Evolutionary conservation across 2,888 invertebrate species (phyloP).

Genomic region (Amiota mariae): DNA sequence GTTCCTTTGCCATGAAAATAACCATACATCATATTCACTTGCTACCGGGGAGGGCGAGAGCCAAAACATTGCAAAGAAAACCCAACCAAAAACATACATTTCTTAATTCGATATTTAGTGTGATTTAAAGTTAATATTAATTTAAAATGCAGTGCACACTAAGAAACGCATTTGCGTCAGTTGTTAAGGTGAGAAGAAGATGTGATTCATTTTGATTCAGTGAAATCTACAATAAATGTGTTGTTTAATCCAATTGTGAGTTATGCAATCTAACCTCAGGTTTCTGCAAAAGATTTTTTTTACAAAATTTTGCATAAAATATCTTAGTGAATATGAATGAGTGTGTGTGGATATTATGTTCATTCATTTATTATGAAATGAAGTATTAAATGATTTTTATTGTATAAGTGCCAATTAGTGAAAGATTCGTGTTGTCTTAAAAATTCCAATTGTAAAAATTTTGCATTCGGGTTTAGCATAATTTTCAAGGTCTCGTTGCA

Average conservation of each 20-base stretch:
- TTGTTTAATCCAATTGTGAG: constrained; percentile 33
- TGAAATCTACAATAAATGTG: too few species aligned
- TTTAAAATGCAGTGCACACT: constrained; percentile 64
- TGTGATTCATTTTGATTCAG: not conserved
- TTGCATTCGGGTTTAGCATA: not conserved
- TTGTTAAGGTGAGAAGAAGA: constrained; percentile 58
- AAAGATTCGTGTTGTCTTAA: too few species aligned
- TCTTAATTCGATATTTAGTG: not conserved
- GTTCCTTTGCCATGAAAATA: too few species aligned
- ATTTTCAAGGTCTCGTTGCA: not conserved
- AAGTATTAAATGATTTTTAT: too few species aligned
- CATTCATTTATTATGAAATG: too few species aligned
- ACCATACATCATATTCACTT: constrained; percentile 18
- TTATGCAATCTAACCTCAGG: constrained; percentile 67
- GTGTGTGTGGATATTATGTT: too few species aligned
- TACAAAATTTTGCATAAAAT: not conserved
- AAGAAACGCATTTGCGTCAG: constrained; percentile 55
- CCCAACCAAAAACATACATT: constrained; percentile 22
- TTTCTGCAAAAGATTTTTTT: not conserved
- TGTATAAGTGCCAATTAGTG: too few species aligned
- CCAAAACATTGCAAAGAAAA: constrained; percentile 42
- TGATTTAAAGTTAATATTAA: not conserved
- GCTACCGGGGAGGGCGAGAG: constrained; percentile 35
- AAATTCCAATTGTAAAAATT: not conserved
- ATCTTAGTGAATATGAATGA: not conserved